Percentiles rank a stretch among this genome's conserved stretches.
Conservation (phyloP, 2,797 vertebrate species). For the Leuciscus waleckii region DNA sequence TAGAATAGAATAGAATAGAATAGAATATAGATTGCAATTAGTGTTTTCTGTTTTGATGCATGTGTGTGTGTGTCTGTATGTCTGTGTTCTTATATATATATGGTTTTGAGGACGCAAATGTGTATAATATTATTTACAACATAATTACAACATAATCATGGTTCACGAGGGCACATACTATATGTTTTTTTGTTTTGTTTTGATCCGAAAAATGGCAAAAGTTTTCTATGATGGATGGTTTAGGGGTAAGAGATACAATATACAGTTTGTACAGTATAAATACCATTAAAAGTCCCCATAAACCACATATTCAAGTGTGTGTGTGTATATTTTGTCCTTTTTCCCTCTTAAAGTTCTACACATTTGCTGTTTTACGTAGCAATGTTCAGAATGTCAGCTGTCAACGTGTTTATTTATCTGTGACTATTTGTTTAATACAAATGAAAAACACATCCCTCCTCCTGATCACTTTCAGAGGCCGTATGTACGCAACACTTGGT, state of each 20-base stretch:
- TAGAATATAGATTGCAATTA: not conserved
- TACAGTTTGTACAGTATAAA: too few relatives aligned
- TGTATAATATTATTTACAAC: too few relatives aligned
- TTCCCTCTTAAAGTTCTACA: not conserved
- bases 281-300: too few relatives aligned
- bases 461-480: slow-evolving; percentile 83
- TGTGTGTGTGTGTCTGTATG: not conserved
- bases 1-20: not conserved
- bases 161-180: too few relatives aligned
- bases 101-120: too few relatives aligned
- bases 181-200: too few relatives aligned
- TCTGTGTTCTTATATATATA: too few relatives aligned
- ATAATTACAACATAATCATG: too few relatives aligned
- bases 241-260: too few relatives aligned
- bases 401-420: slow-evolving; percentile 48
- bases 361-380: not conserved
- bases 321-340: not conserved
- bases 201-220: too few relatives aligned
- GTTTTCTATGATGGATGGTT: too few relatives aligned
- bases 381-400: not conserved
- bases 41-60: not conserved
- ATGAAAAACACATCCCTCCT: not conserved
- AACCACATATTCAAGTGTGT: too few relatives aligned
- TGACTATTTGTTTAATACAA: slow-evolving; percentile 61
- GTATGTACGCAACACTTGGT: slow-evolving; percentile 94